Base-by-base conservation (phyloP, 2,113 vertebrate genomes). In the Aplodontia rufa region DNA sequence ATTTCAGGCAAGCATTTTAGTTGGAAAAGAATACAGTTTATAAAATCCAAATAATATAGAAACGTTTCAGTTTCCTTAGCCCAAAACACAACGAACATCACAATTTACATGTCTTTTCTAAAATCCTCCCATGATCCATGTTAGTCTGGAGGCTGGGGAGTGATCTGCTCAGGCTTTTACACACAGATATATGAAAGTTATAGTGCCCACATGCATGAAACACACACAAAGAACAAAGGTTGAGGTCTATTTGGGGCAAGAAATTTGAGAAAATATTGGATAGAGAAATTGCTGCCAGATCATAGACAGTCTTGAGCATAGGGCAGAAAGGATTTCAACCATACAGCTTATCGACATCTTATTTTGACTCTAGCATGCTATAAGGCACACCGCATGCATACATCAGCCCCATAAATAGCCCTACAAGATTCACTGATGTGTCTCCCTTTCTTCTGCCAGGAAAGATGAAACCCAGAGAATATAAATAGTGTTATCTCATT, bases 1-100 rank as follows among this genome's bases (percentile, higher is more conserved):
- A 47, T n/a, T 86, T 85, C 74, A 91, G n/a, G 5, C 28, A 71
- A 49, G 37, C 13, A 40, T 81, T 93, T 81, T 69, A 78, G 9
- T 58, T 72, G 47, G 22, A 3, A 76, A 79, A n/a, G 40, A 37
- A 51, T 72, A 28, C 74, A 9, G 7, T 62, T 96, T 72, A 28
- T 24, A 30, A 81, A 85, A 64, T 37, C 37, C 49, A 96, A 62
- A 82, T 55, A 64, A 87, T 42, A 47, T 66, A 20, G 24, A 51
- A 49, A 80, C 60, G 26, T 75, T 92, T 28, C 8, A 40, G 9
- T 86, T 68, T 93, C 32, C 37, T 55, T 13, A 24, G 1, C 3
- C 3, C n/a, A 82, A 78, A 76, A n/a, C n/a, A n/a, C n/a, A n/a
- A n/a, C n/a, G n/a, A n/a, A n/a, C n/a, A n/a, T n/a, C n/a, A n/a